Base-by-base conservation (phyloP, 2,888 invertebrate species). In the Minunthozetes semirufus region DNA sequence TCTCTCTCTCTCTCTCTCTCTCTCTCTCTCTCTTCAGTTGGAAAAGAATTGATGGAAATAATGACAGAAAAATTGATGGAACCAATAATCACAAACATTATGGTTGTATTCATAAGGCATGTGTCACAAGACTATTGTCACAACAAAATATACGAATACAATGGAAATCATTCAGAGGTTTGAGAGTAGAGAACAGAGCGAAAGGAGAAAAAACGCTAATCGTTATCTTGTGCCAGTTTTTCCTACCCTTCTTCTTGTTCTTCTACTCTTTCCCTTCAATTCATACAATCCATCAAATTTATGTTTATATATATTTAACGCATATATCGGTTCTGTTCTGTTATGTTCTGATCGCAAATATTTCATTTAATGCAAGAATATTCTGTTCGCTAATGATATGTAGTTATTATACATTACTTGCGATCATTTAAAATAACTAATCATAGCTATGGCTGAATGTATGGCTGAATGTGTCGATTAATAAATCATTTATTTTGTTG, bases 371-470 rank as follows among this genome's bases (percentile, higher is more conserved):
- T 3, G 13, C 6, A 48, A 33, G 22, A 59, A 25, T 25, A 48
- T 59, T 59, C 25, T 59, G 56, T 25, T 2, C 22, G n/a, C 9
- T 25, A 25, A 17, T 59, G 17, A 59, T 56, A 11, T 25, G 25
- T 25, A 25, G n/a, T 25, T 19, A 56, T 25, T 11, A 25, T 56
- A 56, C n/a, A 11, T 56, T 56, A 56, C n/a, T 4, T 56, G 17
- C 22, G 19, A 56, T 56, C 56, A 56, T 56, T 56, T 19, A 56
- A 56, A 56, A 56, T 56, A 56, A 56, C n/a, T 56, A 56, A 56
- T 56, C 56, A 56, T 56, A 19, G 11, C 56, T 56, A 13, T 56
- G 13, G n/a, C 15, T 48, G n/a, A 19, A 50, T 50, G 56, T 56
- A 13, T 56, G 13, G n/a, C 15, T 48, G n/a, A 19, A 50, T 50